phyloP scores from a whole-genome alignment of 2,888 invertebrate species.

The Eubasilissa splendida region DNA sequence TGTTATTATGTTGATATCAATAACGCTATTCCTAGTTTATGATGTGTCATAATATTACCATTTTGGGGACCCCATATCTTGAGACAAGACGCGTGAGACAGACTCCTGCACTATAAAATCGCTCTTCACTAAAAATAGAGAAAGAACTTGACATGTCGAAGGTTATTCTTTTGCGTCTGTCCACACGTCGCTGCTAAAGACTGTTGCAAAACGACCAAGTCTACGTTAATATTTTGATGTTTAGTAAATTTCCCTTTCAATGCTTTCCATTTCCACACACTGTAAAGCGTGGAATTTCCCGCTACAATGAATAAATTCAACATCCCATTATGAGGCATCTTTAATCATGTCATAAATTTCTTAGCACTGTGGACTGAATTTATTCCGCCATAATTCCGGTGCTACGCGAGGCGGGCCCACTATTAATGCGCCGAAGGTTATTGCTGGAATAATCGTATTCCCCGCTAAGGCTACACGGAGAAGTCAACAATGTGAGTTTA shows the following conservation, averaged over 20 bases:
- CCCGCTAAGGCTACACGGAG: constrained; percentile 18
- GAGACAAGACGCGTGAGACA: too few relatives aligned
- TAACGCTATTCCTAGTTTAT: too few relatives aligned
- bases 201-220: background rate
- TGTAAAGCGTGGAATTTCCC: constrained; percentile 47
- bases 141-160: too few relatives aligned
- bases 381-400: constrained; percentile 53
- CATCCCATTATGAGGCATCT: constrained; percentile 55
- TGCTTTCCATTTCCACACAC: constrained; percentile 38
- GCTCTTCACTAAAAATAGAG: too few relatives aligned
- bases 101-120: too few relatives aligned
- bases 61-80: too few relatives aligned
- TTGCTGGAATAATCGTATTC: constrained; percentile 41
- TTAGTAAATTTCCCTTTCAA: constrained; percentile 34
- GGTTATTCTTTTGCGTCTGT: too few relatives aligned
- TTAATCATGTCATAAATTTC: constrained; percentile 58
- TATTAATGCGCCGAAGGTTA: constrained; percentile 48
- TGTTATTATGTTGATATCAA: too few relatives aligned
- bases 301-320: constrained; percentile 55
- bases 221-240: background rate
- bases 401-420: constrained; percentile 44
- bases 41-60: too few relatives aligned
- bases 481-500: constrained; percentile 46
- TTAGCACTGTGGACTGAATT: constrained; percentile 51
- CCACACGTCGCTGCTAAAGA: background rate